These are phyloP conservation scores for Montipora capricornis DNA, from an alignment of 64 coral and sea anemone genomes.

Conservation along the genomic window DNA sequence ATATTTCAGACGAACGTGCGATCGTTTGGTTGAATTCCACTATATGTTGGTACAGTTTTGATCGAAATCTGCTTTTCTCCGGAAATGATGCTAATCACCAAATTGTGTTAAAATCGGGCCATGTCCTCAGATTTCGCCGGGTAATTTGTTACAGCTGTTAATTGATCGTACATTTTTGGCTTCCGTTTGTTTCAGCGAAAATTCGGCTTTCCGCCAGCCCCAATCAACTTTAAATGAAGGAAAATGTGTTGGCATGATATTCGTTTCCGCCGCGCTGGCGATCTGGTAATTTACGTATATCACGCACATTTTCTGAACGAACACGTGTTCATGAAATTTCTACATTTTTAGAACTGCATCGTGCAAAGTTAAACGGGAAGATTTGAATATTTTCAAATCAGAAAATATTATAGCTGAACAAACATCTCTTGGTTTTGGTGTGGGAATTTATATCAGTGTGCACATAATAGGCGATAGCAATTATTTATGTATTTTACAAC, in stretches of 20 bases:
- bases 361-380: too few species aligned
- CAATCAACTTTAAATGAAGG: too few species aligned
- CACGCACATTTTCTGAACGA: too few species aligned
- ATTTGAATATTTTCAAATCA: too few species aligned
- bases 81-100: not conserved
- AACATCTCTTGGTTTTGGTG: too few species aligned
- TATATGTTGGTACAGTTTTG: not conserved
- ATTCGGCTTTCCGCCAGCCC: not conserved
- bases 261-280: not conserved
- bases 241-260: not conserved
- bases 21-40: slow-evolving; percentile 13
- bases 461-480: too few species aligned
- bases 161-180: not conserved
- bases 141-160: not conserved
- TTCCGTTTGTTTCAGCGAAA: not conserved
- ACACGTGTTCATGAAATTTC: not conserved
- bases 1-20: not conserved
- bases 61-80: not conserved
- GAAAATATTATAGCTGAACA: too few species aligned
- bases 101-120: not conserved
- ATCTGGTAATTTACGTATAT: not conserved
- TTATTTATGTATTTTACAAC: too few species aligned
- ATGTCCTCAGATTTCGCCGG: not conserved
- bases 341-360: too few species aligned
- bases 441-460: too few species aligned